phyloP scores from a whole-genome alignment of 2,888 invertebrate species.

The Drosophila pseudotalamancana region DNA sequence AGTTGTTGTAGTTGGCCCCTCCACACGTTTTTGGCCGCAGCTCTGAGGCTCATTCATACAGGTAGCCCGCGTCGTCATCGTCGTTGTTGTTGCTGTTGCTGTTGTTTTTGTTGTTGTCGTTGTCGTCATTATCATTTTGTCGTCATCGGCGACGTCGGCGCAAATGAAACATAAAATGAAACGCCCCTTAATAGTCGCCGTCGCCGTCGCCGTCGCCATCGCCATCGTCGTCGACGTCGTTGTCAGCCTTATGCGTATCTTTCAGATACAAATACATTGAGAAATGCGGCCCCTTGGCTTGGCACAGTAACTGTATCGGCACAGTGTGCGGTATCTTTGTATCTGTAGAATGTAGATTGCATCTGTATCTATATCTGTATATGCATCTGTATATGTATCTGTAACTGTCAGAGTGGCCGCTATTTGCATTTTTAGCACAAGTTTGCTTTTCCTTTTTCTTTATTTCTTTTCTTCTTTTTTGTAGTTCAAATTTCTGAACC shows the following conservation, averaged over 20 bases:
- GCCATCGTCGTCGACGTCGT: constrained; percentile 10
- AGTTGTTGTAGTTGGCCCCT: constrained; percentile 16
- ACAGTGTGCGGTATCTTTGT: constrained; percentile 43
- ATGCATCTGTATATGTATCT: constrained; percentile 41
- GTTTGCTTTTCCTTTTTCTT: constrained; percentile 41
- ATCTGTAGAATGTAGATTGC: constrained; percentile 43
- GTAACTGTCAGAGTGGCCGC: constrained; percentile 53
- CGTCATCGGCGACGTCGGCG: constrained; percentile 76
- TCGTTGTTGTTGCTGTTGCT: constrained; percentile 31
- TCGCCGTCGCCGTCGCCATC: constrained; percentile 20
- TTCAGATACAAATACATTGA: constrained; percentile 55
- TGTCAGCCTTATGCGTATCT: constrained; percentile 72
- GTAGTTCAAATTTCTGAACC: constrained; percentile 39
- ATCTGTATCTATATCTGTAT: constrained; percentile 40
- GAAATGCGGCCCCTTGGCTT: constrained; percentile 41
- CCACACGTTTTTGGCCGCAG: constrained; percentile 20
- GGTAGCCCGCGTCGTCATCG: constrained; percentile 49
- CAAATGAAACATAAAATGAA: constrained; percentile 81
- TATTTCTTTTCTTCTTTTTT: constrained; percentile 19
- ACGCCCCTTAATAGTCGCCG: constrained; percentile 78
- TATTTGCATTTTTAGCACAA: constrained; percentile 78
- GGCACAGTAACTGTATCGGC: constrained; percentile 68
- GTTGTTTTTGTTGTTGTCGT: constrained; percentile 41
- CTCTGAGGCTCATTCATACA: constrained; percentile 71
- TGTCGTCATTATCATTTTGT: constrained; percentile 77